Conservation (phyloP, 2,888 invertebrate genomes). For the Campoletis raptor region DNA sequence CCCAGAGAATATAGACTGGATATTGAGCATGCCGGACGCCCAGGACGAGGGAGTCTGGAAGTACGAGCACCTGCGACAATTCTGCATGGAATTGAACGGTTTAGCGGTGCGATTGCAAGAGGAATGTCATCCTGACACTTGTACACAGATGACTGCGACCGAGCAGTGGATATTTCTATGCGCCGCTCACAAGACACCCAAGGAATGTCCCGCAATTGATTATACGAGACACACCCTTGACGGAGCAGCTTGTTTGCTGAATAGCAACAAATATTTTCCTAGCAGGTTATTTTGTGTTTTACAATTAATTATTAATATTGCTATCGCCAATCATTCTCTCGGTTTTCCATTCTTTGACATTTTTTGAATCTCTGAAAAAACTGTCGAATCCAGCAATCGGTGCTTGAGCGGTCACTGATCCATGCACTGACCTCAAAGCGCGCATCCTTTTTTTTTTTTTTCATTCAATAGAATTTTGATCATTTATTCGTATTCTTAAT, state of each 20-base stretch:
- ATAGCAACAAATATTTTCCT: conserved; percentile 99
- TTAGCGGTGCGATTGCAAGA: conserved; percentile 97
- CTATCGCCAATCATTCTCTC: background rate
- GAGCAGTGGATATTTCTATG: conserved; percentile 99
- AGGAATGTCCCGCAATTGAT: conserved; percentile 99
- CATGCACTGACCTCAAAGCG: no score
- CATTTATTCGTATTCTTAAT: background rate
- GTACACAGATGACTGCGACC: conserved; percentile 99
- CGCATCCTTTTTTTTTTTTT: background rate
- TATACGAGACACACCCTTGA: conserved; percentile 99
- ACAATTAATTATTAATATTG: background rate
- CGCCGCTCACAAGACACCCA: conserved; percentile 99
- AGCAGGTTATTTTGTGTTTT: conserved; percentile 90
- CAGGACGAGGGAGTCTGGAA: conserved; percentile 99
- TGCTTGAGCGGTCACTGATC: no score
- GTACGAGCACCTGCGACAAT: conserved; percentile 99
- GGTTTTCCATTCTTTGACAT: no score
- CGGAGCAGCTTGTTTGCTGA: conserved; percentile 98
- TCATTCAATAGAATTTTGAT: background rate
- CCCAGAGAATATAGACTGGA: conserved; percentile 96
- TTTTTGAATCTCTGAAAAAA: no score
- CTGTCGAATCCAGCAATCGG: no score
- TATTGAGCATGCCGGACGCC: conserved; percentile 97
- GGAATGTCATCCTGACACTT: conserved; percentile 98
- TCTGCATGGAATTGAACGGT: conserved; percentile 99